Evolutionary conservation across 2,888 invertebrate species (phyloP).

Genomic region (Erynnis tages): DNA sequence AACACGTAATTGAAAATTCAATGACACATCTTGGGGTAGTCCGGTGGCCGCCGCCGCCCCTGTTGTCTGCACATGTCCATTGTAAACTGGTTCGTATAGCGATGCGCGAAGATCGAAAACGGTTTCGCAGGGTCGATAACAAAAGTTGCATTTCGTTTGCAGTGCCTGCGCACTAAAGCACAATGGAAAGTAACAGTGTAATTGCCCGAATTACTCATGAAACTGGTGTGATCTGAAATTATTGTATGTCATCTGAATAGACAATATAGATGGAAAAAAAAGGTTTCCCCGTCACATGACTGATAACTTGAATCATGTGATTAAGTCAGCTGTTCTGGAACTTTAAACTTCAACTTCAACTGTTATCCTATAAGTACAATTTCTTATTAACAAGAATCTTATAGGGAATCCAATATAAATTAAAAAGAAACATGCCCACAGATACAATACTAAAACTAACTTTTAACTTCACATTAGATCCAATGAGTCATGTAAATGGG

Average conservation of each 20-base stretch:
- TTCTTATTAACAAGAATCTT: too few relatives aligned
- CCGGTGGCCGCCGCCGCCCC: slow-evolving; percentile 18
- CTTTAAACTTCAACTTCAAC: background rate
- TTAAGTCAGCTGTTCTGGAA: slow-evolving; percentile 46
- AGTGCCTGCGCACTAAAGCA: slow-evolving; percentile 1
- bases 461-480: too few relatives aligned
- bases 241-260: background rate
- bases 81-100: slow-evolving; percentile 22
- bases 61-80: slow-evolving; percentile 10
- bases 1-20: slow-evolving; percentile 22
- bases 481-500: too few relatives aligned
- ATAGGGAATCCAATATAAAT: background rate
- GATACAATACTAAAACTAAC: too few relatives aligned
- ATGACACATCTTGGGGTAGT: slow-evolving; percentile 24
- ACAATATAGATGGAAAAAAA: background rate
- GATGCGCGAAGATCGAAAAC: slow-evolving; percentile 21
- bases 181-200: slow-evolving; percentile 23
- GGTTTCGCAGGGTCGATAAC: slow-evolving; percentile 10
- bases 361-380: too few relatives aligned
- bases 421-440: too few relatives aligned
- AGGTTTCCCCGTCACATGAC: slow-evolving; percentile 55
- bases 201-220: slow-evolving; percentile 12
- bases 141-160: slow-evolving; percentile 15
- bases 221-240: background rate
- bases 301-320: slow-evolving; percentile 57